Evolutionary conservation across 2,113 vertebrate species (phyloP).

Genomic region (Coryphaenoides rupestris): DNA sequence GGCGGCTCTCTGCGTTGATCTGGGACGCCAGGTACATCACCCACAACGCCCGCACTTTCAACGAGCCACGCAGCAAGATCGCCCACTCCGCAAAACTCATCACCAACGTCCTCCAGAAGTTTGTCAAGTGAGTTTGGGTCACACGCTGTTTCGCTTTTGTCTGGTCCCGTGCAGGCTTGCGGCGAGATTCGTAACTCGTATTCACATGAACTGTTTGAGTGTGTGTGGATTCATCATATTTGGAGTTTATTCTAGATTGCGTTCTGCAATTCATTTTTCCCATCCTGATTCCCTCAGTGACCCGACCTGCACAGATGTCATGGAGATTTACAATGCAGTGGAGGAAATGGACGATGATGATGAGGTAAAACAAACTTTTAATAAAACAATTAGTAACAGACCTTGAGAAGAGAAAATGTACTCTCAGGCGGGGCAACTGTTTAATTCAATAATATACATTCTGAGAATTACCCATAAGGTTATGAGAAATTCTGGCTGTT

Average conservation of each 20-base stretch:
- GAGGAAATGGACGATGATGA: slow-evolving; percentile 84
- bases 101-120: slow-evolving; percentile 88
- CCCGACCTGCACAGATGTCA: slow-evolving; percentile 83
- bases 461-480: too few relatives aligned
- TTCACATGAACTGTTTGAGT: too few relatives aligned
- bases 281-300: slow-evolving; percentile 73
- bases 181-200: too few relatives aligned
- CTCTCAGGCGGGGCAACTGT: too few relatives aligned
- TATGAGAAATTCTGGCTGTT: too few relatives aligned
- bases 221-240: too few relatives aligned
- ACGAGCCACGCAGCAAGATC: slow-evolving; percentile 94
- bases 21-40: slow-evolving; percentile 95
- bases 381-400: too few relatives aligned
- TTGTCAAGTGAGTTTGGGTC: slow-evolving; percentile 81
- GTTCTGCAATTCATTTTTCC: neutral
- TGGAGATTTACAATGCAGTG: slow-evolving; percentile 84
- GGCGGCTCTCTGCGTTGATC: slow-evolving; percentile 88
- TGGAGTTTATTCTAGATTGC: too few relatives aligned
- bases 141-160: neutral
- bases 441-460: too few relatives aligned
- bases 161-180: neutral
- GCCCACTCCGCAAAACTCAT: slow-evolving; percentile 90
- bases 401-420: too few relatives aligned
- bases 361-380: slow-evolving; percentile 75
- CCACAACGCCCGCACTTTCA: slow-evolving; percentile 92